phyloP scores from a whole-genome alignment of 2,888 invertebrate species.

The Abscondita cerata region DNA sequence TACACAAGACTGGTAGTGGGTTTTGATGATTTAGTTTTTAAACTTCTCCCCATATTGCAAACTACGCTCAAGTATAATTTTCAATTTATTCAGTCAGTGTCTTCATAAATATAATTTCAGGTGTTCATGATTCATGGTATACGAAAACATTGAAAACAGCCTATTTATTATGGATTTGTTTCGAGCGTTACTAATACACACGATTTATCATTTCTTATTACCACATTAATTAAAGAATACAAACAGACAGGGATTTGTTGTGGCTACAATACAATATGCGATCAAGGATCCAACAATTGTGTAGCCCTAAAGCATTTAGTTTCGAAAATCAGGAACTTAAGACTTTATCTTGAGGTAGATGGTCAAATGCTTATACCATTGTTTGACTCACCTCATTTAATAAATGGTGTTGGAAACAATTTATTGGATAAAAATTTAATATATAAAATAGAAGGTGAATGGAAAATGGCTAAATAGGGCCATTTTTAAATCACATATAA shows the following conservation, averaged over 20 bases:
- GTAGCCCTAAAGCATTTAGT: neutral
- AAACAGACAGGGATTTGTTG: neutral
- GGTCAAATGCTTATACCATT: neutral
- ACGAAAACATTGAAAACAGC: neutral
- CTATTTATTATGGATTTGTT: neutral
- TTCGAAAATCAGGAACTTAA: neutral
- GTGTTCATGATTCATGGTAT: no score
- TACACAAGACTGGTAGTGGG: neutral
- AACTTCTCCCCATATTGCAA: neutral
- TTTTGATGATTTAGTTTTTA: no score
- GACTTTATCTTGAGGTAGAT: neutral
- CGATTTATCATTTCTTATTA: neutral
- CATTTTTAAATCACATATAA: neutral
- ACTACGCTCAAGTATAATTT: neutral
- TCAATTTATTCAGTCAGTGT: no score
- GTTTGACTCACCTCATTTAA: slow-evolving; percentile 6
- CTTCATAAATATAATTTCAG: no score
- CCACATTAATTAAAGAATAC: neutral
- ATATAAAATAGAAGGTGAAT: neutral
- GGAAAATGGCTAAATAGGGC: neutral
- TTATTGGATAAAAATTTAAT: slow-evolving; percentile 7
- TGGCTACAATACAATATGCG: neutral
- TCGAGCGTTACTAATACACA: neutral
- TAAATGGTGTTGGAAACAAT: slow-evolving; percentile 1
- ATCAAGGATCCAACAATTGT: slow-evolving; percentile 4